Percentiles rank a stretch among this genome's conserved stretches.
Conservation (phyloP, 2,113 vertebrate genomes). For the Thunnus thynnus region DNA sequence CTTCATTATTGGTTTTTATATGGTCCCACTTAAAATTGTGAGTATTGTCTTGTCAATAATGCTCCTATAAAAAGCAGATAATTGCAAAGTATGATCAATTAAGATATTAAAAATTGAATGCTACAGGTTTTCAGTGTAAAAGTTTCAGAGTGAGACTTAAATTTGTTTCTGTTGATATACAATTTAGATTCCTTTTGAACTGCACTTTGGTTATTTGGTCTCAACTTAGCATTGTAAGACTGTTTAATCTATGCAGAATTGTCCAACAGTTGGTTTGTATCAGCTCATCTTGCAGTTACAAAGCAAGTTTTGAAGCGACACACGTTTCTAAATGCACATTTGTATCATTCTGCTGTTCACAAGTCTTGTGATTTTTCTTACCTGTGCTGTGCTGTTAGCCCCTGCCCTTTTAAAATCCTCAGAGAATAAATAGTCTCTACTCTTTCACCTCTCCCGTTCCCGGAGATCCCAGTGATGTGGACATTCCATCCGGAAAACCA, state of each 20-base stretch:
- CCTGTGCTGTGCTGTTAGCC: slow-evolving; percentile 72
- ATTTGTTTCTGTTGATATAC: not conserved
- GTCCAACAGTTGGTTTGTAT: not conserved
- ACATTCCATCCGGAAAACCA: slow-evolving; percentile 84
- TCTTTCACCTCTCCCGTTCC: slow-evolving; percentile 66
- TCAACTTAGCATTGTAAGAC: not conserved
- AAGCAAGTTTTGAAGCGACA: slow-evolving; percentile 21
- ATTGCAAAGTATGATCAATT: not conserved
- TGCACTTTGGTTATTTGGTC: not conserved
- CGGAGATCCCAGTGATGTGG: slow-evolving; percentile 80
- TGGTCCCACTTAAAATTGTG: not conserved
- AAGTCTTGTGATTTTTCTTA: slow-evolving; percentile 54
- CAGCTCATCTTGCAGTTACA: not conserved
- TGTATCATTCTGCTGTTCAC: not conserved
- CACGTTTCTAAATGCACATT: slow-evolving; percentile 2
- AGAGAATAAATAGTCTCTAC: slow-evolving; percentile 53
- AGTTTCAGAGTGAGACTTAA: not conserved
- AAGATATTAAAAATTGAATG: not conserved
- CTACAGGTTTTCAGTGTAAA: not conserved
- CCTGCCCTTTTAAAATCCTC: slow-evolving; percentile 62
- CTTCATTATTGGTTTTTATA: not conserved
- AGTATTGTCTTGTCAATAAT: not conserved
- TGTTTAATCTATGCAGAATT: slow-evolving; percentile 1
- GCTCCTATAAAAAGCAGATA: not conserved
- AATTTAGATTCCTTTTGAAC: not conserved